Conservation (phyloP, 2,113 vertebrate genomes). For the Spea bombifrons region DNA sequence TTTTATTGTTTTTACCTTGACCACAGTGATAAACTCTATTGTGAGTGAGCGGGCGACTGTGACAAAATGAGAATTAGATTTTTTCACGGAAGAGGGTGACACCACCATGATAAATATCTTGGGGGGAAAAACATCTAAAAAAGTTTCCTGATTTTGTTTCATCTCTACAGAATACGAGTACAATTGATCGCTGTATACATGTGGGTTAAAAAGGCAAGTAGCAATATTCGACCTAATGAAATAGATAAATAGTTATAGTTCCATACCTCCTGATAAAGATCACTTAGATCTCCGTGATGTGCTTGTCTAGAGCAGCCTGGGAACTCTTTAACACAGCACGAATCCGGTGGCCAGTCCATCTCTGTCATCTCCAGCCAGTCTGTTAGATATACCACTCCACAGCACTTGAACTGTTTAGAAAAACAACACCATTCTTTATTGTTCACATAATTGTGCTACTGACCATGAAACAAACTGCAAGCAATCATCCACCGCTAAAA, state of each 20-base stretch:
- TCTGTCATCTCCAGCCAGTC: constrained; percentile 99
- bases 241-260: neutral
- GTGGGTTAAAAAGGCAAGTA: too few relatives aligned
- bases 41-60: too few relatives aligned
- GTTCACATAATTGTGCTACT: constrained; percentile 14
- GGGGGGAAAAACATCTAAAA: too few relatives aligned
- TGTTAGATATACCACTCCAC: constrained; percentile 96
- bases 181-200: too few relatives aligned
- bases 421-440: constrained; percentile 31
- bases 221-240: neutral
- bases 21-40: too few relatives aligned
- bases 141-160: too few relatives aligned
- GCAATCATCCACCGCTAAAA: constrained; percentile 11
- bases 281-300: constrained; percentile 87
- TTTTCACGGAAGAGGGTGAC: too few relatives aligned
- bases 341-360: constrained; percentile 97
- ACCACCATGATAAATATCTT: too few relatives aligned
- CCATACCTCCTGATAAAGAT: constrained; percentile 93
- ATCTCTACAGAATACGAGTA: too few relatives aligned
- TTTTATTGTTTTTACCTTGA: too few relatives aligned
- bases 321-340: constrained; percentile 91
- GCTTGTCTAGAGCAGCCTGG: constrained; percentile 90
- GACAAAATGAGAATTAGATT: too few relatives aligned
- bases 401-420: constrained; percentile 89
- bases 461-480: constrained; percentile 28